These are phyloP conservation scores for Nyctibius bracteatus DNA, from an alignment of 2,113 vertebrate genomes.

Conservation along the genomic window DNA sequence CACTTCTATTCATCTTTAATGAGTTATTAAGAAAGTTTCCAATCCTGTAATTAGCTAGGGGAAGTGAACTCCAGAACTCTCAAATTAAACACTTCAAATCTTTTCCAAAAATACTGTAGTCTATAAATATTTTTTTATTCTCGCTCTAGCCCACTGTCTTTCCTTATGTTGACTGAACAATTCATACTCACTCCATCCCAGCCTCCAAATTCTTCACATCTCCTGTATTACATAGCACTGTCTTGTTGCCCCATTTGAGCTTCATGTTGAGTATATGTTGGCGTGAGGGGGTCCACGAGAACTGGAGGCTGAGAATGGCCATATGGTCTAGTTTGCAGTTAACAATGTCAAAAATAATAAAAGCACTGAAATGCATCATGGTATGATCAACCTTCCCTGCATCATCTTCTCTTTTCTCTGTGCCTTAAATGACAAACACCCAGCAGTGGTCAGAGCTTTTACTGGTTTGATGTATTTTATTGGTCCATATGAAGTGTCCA, in stretches of 20 bases:
- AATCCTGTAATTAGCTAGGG: neutral
- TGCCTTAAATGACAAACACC: neutral
- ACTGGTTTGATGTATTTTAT: neutral
- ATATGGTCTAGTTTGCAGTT: neutral
- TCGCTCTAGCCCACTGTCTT: neutral
- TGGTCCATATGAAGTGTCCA: neutral
- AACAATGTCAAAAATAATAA: neutral
- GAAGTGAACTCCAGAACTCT: conserved; percentile 3
- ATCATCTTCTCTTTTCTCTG: neutral
- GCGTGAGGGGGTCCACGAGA: accelerated
- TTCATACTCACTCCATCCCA: neutral
- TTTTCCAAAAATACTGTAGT: conserved; percentile 1
- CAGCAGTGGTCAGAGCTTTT: neutral
- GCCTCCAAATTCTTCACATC: neutral
- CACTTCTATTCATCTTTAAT: conserved; percentile 7
- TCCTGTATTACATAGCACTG: neutral
- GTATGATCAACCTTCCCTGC: neutral
- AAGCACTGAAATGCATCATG: neutral
- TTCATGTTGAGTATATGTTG: neutral
- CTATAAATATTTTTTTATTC: neutral
- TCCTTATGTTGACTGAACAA: neutral
- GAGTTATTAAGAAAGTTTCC: conserved; percentile 9
- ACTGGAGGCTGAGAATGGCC: neutral
- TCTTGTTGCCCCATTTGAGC: neutral
- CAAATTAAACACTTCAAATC: neutral